Evolutionary conservation across 2,113 vertebrate genomes (phyloP), one percentile per base, ranked within the genome.

Genomic region (Gallinago media): DNA sequence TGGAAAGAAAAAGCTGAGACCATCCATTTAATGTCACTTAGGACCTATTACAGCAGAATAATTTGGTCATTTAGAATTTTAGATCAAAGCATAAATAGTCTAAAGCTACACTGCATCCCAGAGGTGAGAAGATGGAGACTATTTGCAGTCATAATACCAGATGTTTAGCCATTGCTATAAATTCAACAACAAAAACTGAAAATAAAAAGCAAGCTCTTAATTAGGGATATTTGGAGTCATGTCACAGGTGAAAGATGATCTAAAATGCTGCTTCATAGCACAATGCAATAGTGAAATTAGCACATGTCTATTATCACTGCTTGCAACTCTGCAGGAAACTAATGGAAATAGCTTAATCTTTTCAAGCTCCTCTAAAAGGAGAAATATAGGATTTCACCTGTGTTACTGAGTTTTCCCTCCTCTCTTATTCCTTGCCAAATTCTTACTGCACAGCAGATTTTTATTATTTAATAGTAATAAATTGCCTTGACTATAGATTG

Each of bases 161-260:
- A 98, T 98, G 97, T 98, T 98, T 97, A 97, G 77, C 73, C 88
- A 88, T 94, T 98, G 85, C 87, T 97, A 42, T 94, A 96, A 98
- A 97, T 97, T 92, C 67, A 95, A 96, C 85, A 96, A 79, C 66
- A 96, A 94, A 91, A 93, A 32, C 87, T 38, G 74, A 66, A 97
- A 95, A 94, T 80, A 82, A 96, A 97, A 95, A 78, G 76, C 5
- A 4, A 92, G 66, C 55, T 94, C 83, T 80, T 98, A 98, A 97
- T 94, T 97, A 68, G 47, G 85, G 94, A 94, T 94, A 94, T 96
- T 96, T 81, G 81, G 96, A 97, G 85, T 96, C 93, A 63, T 84
- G 67, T 87, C 96, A 85, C 93, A 97, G 86, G 97, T 97, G 95
- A 96, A 97, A 98, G 96, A 97, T 84, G 96, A 97, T 85, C 95